A percentile compares a stretch with the other conserved stretches of the same genome.
These are phyloP conservation scores for Lycocorax pyrrhopterus DNA, from an alignment of 2,113 vertebrate genomes.

Conservation along the genomic window DNA sequence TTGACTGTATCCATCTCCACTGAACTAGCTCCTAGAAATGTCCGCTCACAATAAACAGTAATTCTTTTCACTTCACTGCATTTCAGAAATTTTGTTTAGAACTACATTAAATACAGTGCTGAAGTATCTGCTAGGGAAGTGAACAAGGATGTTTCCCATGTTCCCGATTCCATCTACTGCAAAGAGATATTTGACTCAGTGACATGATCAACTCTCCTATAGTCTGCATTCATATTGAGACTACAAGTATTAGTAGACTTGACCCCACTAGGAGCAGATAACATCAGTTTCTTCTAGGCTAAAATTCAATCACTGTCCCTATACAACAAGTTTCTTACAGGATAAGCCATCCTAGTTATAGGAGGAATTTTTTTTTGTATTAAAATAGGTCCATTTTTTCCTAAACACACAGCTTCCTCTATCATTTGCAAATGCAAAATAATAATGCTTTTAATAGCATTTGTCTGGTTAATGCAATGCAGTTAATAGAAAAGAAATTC, in stretches of 20 bases:
- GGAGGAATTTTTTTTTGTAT: not conserved
- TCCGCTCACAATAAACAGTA: not conserved
- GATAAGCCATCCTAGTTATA: not conserved
- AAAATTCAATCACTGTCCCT: not conserved
- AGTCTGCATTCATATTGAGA: not conserved
- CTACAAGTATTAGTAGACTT: not conserved
- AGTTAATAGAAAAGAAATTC: not conserved
- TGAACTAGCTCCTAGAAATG: not conserved
- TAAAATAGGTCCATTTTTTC: not conserved
- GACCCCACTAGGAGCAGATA: not conserved
- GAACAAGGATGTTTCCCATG: not conserved
- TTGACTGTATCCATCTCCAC: not conserved
- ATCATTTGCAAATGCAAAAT: not conserved
- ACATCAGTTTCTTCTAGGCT: not conserved
- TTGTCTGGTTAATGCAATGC: not conserved
- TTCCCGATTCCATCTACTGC: not conserved
- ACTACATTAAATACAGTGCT: not conserved
- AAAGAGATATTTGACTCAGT: not conserved
- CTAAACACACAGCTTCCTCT: not conserved
- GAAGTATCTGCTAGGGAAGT: not conserved
- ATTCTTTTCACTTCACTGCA: not conserved
- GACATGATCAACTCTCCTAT: not conserved
- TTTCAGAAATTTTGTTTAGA: not conserved
- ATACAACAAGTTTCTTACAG: not conserved
- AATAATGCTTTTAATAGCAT: not conserved